Evolutionary conservation across 2,113 vertebrate species (phyloP), one percentile per base, ranked within the genome.

Genomic region (Syrrhaptes paradoxus): DNA sequence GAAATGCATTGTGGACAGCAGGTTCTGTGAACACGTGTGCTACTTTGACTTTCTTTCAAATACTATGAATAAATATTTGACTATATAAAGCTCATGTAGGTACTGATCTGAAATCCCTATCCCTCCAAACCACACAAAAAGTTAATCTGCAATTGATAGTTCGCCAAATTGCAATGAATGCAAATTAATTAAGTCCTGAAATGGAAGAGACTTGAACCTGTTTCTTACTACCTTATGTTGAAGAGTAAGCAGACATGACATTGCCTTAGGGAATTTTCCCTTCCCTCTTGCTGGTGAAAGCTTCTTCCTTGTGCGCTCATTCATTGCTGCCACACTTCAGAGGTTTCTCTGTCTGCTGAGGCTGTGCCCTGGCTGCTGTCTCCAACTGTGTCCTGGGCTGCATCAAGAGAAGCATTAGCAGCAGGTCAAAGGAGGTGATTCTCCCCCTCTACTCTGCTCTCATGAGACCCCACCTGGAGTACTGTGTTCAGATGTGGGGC

Each of bases 241-340:
- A 75, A 51, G 32, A 15, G 7, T 57, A 62, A 74, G 22, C 28
- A 51, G n/a, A 71, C 31, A 46, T 54, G 26, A 13, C 28, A 29
- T 12, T 17, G 34, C 11, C 7, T 36, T 61, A 31, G 13, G 41
- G 25, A 75, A 66, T 75, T 73, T 85, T 59, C 25, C 4, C 13
- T 87, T 90, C 20, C 3, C 4, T 77, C 57, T 89, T 71, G 10
- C 17, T 22, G 15, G 31, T 6, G 41, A 52, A 80, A 70, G 4
- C 7, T 48, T 66, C 22, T 58, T 81, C 16, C 22, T 59, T 8
- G 0, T 1, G 3, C 1, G 3, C 17, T 43, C 1, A 0, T 62
- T 24, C 9, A 1, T 24, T 78, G 16, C 14, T 68, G 52, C 26
- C 3, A 1, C 14, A 17, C 21, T 83, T 66, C 46, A 43, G 59